Conservation (phyloP, 2,797 vertebrate species). For the Huso huso region DNA sequence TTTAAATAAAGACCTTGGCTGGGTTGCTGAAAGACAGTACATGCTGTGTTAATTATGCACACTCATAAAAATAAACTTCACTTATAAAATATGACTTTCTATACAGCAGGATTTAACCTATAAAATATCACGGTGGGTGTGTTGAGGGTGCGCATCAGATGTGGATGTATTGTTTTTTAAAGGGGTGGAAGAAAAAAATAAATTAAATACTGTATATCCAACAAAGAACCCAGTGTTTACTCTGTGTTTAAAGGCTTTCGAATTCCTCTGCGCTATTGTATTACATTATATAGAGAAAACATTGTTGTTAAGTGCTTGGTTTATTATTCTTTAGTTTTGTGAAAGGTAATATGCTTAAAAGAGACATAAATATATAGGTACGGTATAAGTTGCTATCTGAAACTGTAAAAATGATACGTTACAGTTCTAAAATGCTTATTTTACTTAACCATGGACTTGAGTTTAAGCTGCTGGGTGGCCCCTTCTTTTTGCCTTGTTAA, state of each 20-base stretch:
- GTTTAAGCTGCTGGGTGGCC: slow-evolving; percentile 66
- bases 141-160: slow-evolving; percentile 72
- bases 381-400: slow-evolving; percentile 22
- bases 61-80: slow-evolving; percentile 93
- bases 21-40: slow-evolving; percentile 89
- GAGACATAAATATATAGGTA: slow-evolving; percentile 38
- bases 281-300: slow-evolving; percentile 54
- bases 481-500: slow-evolving; percentile 59
- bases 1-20: slow-evolving; percentile 95
- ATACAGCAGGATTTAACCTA: slow-evolving; percentile 71
- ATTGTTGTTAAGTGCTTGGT: slow-evolving; percentile 54
- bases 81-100: slow-evolving; percentile 69
- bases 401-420: slow-evolving; percentile 40
- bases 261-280: slow-evolving; percentile 49
- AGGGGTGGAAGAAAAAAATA: slow-evolving; percentile 27
- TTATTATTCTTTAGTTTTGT: slow-evolving; percentile 69
- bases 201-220: slow-evolving; percentile 49
- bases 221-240: slow-evolving; percentile 69
- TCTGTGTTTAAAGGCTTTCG: slow-evolving; percentile 66
- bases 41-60: slow-evolving; percentile 96
- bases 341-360: slow-evolving; percentile 65
- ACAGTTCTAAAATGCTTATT: slow-evolving; percentile 55
- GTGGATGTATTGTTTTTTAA: slow-evolving; percentile 57
- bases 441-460: slow-evolving; percentile 55
- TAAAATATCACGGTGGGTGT: slow-evolving; percentile 77